phyloP scores from a whole-genome alignment of 2,797 vertebrate genomes.

The Clarias fuscus region DNA sequence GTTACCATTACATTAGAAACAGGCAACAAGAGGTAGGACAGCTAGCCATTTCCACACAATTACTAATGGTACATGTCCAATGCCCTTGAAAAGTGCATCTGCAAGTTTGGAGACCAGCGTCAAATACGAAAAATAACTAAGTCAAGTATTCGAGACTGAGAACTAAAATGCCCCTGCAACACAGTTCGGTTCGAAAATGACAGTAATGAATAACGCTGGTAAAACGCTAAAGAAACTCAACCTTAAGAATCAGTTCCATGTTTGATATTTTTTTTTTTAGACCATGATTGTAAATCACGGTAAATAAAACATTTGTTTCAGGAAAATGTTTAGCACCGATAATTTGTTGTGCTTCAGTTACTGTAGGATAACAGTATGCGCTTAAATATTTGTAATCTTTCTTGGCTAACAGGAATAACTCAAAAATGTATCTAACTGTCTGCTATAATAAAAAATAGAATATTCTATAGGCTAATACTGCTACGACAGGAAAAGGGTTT shows the following conservation, averaged over 20 bases:
- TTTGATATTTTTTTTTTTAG: slow-evolving; percentile 62
- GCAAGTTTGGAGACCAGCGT: slow-evolving; percentile 77
- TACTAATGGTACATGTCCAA: slow-evolving; percentile 62
- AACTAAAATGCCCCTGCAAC: slow-evolving; percentile 76
- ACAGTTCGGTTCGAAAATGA: slow-evolving; percentile 65
- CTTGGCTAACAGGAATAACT: slow-evolving; percentile 73
- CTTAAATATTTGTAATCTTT: slow-evolving; percentile 75
- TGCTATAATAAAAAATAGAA: slow-evolving; percentile 71
- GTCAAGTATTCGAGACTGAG: slow-evolving; percentile 77
- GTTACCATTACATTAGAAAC: slow-evolving; percentile 81
- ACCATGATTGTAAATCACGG: slow-evolving; percentile 54
- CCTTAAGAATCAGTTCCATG: slow-evolving; percentile 62
- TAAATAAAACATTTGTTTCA: slow-evolving; percentile 61
- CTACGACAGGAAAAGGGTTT: slow-evolving; percentile 67
- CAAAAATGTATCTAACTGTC: slow-evolving; percentile 62
- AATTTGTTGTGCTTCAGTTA: slow-evolving; percentile 75
- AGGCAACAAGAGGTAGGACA: slow-evolving; percentile 86
- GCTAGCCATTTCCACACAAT: slow-evolving; percentile 79
- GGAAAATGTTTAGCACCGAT: slow-evolving; percentile 74
- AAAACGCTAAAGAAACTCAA: slow-evolving; percentile 53
- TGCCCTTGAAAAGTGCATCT: slow-evolving; percentile 79
- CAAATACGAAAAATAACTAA: slow-evolving; percentile 74
- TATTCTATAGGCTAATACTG: slow-evolving; percentile 67
- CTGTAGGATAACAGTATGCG: slow-evolving; percentile 66
- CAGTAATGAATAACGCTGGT: slow-evolving; percentile 42